phyloP scores from a whole-genome alignment of 2,888 invertebrate species.

The Eupithecia exiguata region DNA sequence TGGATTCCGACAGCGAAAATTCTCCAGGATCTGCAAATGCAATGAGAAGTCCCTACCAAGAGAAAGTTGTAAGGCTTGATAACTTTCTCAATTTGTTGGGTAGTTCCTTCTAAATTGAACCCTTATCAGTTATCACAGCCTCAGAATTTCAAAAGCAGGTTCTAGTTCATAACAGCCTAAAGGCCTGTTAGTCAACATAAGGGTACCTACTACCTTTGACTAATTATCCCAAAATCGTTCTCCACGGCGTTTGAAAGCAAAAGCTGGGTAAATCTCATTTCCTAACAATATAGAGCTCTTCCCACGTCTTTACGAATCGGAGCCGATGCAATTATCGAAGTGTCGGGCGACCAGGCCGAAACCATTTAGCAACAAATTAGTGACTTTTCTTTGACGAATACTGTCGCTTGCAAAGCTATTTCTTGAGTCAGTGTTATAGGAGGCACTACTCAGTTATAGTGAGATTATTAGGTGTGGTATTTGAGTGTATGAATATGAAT shows the following conservation, averaged over 20 bases:
- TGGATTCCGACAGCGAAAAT: not conserved
- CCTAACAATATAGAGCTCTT: not conserved
- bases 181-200: not conserved
- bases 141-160: conserved; percentile 1
- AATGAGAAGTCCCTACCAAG: not conserved
- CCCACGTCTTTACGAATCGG: not conserved
- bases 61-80: conserved; percentile 7
- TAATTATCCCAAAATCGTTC: not conserved
- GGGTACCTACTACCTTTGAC: not conserved
- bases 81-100: conserved; percentile 12
- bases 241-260: not conserved
- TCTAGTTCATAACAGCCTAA: not conserved
- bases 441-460: too few relatives aligned
- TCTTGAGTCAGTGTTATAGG: not conserved
- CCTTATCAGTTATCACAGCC: conserved; percentile 20
- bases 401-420: not conserved
- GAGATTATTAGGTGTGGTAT: too few relatives aligned
- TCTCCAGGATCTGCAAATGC: not conserved
- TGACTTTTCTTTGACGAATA: not conserved
- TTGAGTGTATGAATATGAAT: too few relatives aligned
- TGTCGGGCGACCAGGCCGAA: conserved; percentile 28
- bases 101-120: conserved; percentile 20
- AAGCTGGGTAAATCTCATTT: not conserved
- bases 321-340: conserved; percentile 37
- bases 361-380: conserved; percentile 16